phyloP scores from a whole-genome alignment of 2,797 vertebrate species.

The Sebastes aleutianus region DNA sequence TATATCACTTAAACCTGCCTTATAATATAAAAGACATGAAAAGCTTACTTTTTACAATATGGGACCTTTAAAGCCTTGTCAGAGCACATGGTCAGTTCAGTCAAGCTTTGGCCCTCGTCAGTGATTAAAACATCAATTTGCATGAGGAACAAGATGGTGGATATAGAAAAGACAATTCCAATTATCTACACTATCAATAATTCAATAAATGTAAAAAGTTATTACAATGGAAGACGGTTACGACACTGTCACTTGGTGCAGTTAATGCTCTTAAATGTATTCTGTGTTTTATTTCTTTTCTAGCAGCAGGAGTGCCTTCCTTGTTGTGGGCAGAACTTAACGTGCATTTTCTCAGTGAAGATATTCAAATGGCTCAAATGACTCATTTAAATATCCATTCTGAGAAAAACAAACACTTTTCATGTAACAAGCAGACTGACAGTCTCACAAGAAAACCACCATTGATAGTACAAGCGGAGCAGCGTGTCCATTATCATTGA shows the following conservation, averaged over 20 bases:
- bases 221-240: background rate
- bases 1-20: too few relatives aligned
- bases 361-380: constrained; percentile 19
- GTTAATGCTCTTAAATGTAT: background rate
- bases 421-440: constrained; percentile 4
- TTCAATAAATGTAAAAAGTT: background rate
- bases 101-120: background rate
- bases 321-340: background rate
- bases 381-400: constrained; percentile 37
- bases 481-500: background rate
- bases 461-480: constrained; percentile 3
- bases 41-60: too few relatives aligned
- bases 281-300: background rate
- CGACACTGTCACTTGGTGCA: background rate
- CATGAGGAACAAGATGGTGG: background rate
- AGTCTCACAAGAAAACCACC: background rate
- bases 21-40: too few relatives aligned
- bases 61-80: background rate
- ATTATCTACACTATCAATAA: background rate
- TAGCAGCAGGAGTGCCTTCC: background rate
- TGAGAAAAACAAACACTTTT: constrained; percentile 15
- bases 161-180: background rate
- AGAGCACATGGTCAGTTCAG: background rate
- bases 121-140: background rate
- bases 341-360: background rate